Conservation (phyloP, 2,888 invertebrate species). For the Eupithecia centaureata region DNA sequence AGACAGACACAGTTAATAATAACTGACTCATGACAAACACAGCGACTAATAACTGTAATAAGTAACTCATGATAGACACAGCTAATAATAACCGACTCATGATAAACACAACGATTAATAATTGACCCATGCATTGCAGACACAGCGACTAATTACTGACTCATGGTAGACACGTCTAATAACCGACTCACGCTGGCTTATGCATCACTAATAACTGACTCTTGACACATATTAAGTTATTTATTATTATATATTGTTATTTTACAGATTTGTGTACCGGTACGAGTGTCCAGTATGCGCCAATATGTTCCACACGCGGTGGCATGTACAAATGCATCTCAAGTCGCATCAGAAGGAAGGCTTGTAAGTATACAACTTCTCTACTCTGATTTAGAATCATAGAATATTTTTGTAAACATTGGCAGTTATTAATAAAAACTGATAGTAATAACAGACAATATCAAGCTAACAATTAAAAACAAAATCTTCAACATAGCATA, state of each 20-base stretch:
- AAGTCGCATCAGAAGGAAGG: constrained; percentile 73
- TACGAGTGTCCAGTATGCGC: constrained; percentile 80
- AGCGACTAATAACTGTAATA: not conserved
- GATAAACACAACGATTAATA: not conserved
- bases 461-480: no score
- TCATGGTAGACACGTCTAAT: no score
- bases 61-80: no score
- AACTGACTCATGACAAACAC: not conserved
- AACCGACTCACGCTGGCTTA: no score
- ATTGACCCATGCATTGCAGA: not conserved
- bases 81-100: not conserved
- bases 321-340: constrained; percentile 74
- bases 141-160: not conserved
- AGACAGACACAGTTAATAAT: no score
- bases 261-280: constrained; percentile 54
- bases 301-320: constrained; percentile 77
- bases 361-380: constrained; percentile 41
- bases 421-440: no score
- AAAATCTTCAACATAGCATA: no score
- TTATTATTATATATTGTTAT: not conserved
- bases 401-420: no score
- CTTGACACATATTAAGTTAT: no score
- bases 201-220: not conserved
- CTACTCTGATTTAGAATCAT: not conserved
- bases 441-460: no score